Percentiles rank a stretch among this genome's conserved stretches.
These are phyloP conservation scores for Cherax destructor DNA, from an alignment of 1,140 invertebrate species.

Conservation along the genomic window DNA sequence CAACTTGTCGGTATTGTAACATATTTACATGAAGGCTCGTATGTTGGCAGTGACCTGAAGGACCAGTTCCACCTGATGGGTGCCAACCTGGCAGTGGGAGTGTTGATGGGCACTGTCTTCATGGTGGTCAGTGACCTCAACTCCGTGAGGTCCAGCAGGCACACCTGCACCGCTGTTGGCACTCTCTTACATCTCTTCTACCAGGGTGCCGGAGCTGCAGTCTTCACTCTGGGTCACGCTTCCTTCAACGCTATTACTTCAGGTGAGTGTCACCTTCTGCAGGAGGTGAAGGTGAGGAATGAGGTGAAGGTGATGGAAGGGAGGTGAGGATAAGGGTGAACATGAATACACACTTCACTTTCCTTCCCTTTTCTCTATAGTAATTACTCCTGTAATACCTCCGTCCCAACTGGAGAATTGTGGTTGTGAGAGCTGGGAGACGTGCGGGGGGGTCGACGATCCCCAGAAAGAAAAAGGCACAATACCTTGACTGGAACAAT, in stretches of 20 bases:
- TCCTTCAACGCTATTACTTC: slow-evolving; percentile 73
- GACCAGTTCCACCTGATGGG: slow-evolving; percentile 74
- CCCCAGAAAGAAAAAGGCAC: no score
- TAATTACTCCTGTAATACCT: no score
- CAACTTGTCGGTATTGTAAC: no score
- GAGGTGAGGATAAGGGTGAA: not conserved
- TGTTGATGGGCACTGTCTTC: slow-evolving; percentile 69
- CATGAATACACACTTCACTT: no score
- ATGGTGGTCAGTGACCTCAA: slow-evolving; percentile 72
- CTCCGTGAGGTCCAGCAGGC: slow-evolving; percentile 56
- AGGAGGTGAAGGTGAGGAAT: slow-evolving; percentile 38
- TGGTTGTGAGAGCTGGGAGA: no score
- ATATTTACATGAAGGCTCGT: no score
- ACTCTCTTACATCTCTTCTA: slow-evolving; percentile 74
- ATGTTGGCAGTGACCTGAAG: slow-evolving; percentile 70
- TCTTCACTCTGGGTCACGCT: slow-evolving; percentile 72
- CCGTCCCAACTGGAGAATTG: no score
- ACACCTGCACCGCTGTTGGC: slow-evolving; percentile 73
- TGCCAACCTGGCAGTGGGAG: slow-evolving; percentile 71
- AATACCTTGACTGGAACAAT: no score
- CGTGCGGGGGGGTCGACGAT: no score
- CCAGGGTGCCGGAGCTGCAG: slow-evolving; percentile 71
- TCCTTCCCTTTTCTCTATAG: no score
- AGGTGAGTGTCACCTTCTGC: slow-evolving; percentile 29
- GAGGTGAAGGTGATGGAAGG: not conserved